Evolutionary conservation across 1,140 invertebrate species (phyloP).

Genomic region (Drosophila sechellia): DNA sequence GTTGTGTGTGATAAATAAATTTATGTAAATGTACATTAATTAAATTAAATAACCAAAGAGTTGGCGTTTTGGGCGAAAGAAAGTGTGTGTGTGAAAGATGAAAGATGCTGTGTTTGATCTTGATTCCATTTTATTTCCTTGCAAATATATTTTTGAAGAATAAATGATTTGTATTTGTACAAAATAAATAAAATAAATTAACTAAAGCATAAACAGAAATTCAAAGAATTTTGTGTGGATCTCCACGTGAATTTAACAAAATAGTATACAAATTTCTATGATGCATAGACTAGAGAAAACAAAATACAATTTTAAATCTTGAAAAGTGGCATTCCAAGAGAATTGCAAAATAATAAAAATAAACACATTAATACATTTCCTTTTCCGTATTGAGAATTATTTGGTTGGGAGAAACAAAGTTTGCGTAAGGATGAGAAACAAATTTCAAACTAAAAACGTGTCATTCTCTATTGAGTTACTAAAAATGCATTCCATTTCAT

Average conservation of each 20-base stretch:
- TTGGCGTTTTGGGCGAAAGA: background rate
- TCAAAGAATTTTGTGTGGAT: conserved; percentile 60
- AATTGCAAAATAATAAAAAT: conserved; percentile 38
- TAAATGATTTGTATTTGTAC: conserved; percentile 63
- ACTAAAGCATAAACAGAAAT: conserved; percentile 76
- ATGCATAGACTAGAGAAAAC: conserved; percentile 48
- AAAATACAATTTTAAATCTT: conserved; percentile 44
- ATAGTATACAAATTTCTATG: conserved; percentile 39
- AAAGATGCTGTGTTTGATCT: conserved; percentile 15
- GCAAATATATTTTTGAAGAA: conserved; percentile 57
- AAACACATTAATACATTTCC: conserved; percentile 53
- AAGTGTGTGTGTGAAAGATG: too few relatives aligned
- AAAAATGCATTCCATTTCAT: conserved; percentile 71
- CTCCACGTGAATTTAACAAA: conserved; percentile 31
- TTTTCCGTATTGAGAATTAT: conserved; percentile 54
- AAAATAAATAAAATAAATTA: conserved; percentile 80
- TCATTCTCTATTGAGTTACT: conserved; percentile 63
- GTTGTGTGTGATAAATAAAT: conserved; percentile 27
- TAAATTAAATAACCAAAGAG: background rate
- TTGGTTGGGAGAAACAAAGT: conserved; percentile 25
- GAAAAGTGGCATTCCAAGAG: conserved; percentile 33
- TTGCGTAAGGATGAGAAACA: conserved; percentile 24
- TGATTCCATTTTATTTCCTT: conserved; percentile 69
- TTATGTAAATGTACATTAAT: conserved; percentile 37
- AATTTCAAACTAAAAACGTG: conserved; percentile 27